Base-by-base conservation (phyloP, 2,113 vertebrate species). In the Cyphomyrus plagiostoma region DNA sequence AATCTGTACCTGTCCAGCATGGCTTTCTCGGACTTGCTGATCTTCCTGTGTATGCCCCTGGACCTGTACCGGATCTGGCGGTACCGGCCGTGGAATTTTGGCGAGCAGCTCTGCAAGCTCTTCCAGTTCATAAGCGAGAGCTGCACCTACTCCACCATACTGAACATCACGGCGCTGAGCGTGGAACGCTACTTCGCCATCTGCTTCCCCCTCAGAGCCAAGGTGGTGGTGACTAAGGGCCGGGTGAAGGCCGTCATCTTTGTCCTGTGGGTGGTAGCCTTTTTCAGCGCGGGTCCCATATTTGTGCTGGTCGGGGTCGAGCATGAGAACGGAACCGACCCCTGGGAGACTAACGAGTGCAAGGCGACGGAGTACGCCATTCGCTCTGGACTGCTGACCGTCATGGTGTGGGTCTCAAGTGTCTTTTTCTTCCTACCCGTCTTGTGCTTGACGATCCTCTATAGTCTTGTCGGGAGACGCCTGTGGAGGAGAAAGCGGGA, bases 1-100 rank as follows among this genome's bases (percentile, higher is more conserved):
- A 99, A 99, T 95, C 94, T 99, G 86, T 99, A 99, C 95, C 94
- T 99, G 92, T 98, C 97, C 92, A 99, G 98, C 94, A 98, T 99
- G 98, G 98, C 98, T 5, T 97, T 98, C 87, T 99, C 98, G 0
- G 98, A 99, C 95, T 94, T 99, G 62, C 95, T 99, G 66, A 99
- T 99, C 91, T 99, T 99, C 91, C 94, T 98, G 88, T 99, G 98
- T 91, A 97, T 99, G 98, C 98, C 98, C 0, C 95, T 99, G 49
- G 98, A 99, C 92, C 96, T 99, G 26, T 98, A 98, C 89, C 96
- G 98, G 88, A 97, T 99, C 92, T 99, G 98, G 98, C 96, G 97
- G 92, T 98, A 98, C 95, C 94, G 97, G 66, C 98, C 98, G 52
- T 99, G 98, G 98, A 96, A 96, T 91, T 96, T 99, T 0, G 98